Percentiles rank a stretch among this genome's conserved stretches.
Conservation (phyloP, 2,888 invertebrate species). For the Geotrupes spiniger region DNA sequence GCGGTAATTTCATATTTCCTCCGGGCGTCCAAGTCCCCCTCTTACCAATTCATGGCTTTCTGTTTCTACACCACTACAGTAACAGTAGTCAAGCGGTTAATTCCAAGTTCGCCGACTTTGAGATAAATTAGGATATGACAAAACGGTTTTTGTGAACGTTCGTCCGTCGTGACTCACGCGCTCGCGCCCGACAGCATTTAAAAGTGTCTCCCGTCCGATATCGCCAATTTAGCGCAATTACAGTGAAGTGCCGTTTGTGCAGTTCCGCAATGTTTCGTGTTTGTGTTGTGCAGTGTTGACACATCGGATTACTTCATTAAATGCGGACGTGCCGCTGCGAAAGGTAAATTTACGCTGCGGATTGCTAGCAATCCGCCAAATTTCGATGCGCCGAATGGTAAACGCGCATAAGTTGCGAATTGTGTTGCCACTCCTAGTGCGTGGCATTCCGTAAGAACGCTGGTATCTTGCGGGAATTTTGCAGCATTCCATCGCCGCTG, state of each 20-base stretch:
- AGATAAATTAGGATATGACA: conserved; percentile 12
- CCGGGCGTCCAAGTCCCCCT: conserved; percentile 15
- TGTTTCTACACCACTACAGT: conserved; percentile 16
- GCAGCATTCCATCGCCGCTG: conserved; percentile 20
- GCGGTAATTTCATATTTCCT: conserved; percentile 12
- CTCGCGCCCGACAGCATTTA: too few species aligned
- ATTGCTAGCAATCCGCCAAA: too few species aligned
- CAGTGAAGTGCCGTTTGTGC: too few species aligned
- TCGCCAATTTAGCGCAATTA: too few species aligned
- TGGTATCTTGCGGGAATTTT: conserved; percentile 18
- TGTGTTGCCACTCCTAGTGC: conserved; percentile 2
- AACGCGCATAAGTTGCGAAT: not conserved
- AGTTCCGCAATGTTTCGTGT: too few species aligned
- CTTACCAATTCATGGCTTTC: conserved; percentile 9
- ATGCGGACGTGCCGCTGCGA: not conserved
- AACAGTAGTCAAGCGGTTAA: conserved; percentile 14
- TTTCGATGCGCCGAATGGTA: not conserved
- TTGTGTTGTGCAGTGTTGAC: conserved; percentile 6
- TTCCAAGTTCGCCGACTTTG: conserved; percentile 16
- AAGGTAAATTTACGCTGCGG: too few species aligned
- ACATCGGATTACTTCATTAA: conserved; percentile 5
- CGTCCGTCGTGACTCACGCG: too few species aligned
- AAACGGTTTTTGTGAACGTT: conserved; percentile 2
- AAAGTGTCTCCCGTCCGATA: too few species aligned
- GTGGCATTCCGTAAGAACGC: not conserved